Percentiles rank a stretch among this genome's conserved stretches.
phyloP scores from a whole-genome alignment of 2,113 vertebrate genomes.

The Hylia prasina region DNA sequence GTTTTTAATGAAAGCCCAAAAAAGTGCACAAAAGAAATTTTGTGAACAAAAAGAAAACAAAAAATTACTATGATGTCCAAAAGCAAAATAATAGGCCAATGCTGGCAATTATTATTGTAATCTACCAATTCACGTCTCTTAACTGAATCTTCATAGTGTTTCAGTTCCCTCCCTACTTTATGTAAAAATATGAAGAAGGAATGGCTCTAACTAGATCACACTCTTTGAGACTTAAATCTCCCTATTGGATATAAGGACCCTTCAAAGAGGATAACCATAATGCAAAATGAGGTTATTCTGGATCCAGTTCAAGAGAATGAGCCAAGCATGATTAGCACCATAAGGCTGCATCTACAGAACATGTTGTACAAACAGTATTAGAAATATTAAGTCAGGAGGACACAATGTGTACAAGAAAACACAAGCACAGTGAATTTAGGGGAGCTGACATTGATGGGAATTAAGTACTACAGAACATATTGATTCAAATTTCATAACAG shows the following conservation, averaged over 20 bases:
- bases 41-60: neutral
- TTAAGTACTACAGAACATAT: neutral
- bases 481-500: neutral
- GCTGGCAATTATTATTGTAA: neutral
- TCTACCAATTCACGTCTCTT: neutral
- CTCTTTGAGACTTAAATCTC: neutral
- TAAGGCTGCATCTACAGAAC: conserved; percentile 40
- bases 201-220: neutral
- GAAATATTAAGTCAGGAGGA: conserved; percentile 45
- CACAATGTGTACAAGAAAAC: conserved; percentile 19
- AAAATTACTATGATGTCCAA: neutral
- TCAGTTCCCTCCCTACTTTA: neutral
- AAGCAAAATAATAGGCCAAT: neutral
- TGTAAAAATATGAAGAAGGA: neutral
- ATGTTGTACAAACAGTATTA: conserved; percentile 26
- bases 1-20: neutral
- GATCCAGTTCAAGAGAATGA: conserved; percentile 24
- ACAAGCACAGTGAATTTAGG: conserved; percentile 42
- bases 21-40: neutral
- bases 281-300: conserved; percentile 26
- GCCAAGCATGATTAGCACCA: conserved; percentile 17
- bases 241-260: neutral
- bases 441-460: conserved; percentile 32
- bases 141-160: neutral
- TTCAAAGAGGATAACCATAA: neutral